Base-by-base conservation (phyloP, 2,113 vertebrate genomes). In the Thermophis baileyi region DNA sequence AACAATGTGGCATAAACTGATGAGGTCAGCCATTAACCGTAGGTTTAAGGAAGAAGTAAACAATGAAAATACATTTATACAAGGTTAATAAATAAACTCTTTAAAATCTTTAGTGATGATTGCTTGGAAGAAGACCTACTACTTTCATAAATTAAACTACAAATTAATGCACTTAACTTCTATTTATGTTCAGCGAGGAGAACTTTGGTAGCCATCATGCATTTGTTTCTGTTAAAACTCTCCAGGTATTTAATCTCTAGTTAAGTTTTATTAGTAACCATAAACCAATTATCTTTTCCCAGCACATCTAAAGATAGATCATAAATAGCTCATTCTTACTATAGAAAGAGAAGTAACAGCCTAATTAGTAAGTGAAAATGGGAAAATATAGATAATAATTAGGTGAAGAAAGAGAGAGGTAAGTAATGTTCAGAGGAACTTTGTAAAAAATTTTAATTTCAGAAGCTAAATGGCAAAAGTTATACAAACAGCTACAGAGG, bases 11-110 rank as follows among this genome's bases (percentile, higher is more conserved):
- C 96, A 88, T 94, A 97, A 97, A 96, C 95, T 95, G 95, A 95
- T 95, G 97, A 97, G 95, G 95, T 97, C 96, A 97, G 94, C 44
- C 92, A 90, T 93, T 46, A 92, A 44, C 74, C 94, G 95, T 89
- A 35, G 91, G 93, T 87, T 7, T 74, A 94, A 90, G 46, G 94
- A 50, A 55, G 93, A 96, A 94, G 35, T 55, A 88, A 60, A 25
- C 87, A 96, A 49, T 69, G n/a, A 74, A 88, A 60, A 92, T 53
- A 18, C 35, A 51, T 20, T 51, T 91, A 47, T 35, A 46, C 35
- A 16, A 46, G 30, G 27, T 85, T 24, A 49, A 57, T 88, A 89
- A 89, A 44, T 53, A 89, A 89, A 27, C 63, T 40, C n/a, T 90
- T 40, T 51, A 85, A 20, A 35, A 53, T 20, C 14, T 85, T 91